Evolutionary conservation across 1,140 invertebrate genomes (phyloP).

Genomic region (Drosophila guanche): DNA sequence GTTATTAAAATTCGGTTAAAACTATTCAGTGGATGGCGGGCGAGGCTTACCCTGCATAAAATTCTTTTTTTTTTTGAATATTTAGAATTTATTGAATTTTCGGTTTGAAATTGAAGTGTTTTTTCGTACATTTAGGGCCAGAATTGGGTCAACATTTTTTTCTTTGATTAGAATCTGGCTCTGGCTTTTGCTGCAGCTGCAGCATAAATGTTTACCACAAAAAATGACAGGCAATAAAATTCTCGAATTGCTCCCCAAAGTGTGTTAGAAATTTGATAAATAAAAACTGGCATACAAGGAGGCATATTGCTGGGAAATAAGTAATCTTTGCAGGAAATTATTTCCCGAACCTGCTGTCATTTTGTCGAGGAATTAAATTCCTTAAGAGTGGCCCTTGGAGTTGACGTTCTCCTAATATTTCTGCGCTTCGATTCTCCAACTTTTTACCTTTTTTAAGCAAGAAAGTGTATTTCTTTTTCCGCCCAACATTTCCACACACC

Average conservation of each 20-base stretch:
- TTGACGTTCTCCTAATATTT: too few relatives aligned
- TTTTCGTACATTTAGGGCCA: conserved; percentile 4
- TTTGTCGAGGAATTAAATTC: too few relatives aligned
- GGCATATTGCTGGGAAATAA: too few relatives aligned
- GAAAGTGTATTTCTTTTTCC: too few relatives aligned
- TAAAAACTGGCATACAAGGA: background rate
- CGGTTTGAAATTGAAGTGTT: conserved; percentile 6
- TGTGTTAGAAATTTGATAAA: background rate
- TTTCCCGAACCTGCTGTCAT: too few relatives aligned
- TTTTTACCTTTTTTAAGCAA: too few relatives aligned
- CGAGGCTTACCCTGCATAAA: background rate
- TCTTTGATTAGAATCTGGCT: conserved; percentile 13
- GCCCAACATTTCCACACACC: too few relatives aligned
- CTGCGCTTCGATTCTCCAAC: too few relatives aligned
- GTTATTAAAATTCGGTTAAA: conserved; percentile 1
- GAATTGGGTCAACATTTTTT: conserved; percentile 13
- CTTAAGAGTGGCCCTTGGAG: too few relatives aligned
- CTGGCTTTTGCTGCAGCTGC: too few relatives aligned
- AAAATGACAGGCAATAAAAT: conserved; percentile 45
- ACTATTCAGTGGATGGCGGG: conserved; percentile 7
- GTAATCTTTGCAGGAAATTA: too few relatives aligned
- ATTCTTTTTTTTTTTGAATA: background rate
- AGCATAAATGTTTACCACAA: conserved; percentile 3
- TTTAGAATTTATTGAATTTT: conserved; percentile 2
- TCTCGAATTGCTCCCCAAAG: conserved; percentile 28